These are phyloP conservation scores for Brenthis daphne DNA, from an alignment of 2,888 invertebrate species.

Conservation along the genomic window DNA sequence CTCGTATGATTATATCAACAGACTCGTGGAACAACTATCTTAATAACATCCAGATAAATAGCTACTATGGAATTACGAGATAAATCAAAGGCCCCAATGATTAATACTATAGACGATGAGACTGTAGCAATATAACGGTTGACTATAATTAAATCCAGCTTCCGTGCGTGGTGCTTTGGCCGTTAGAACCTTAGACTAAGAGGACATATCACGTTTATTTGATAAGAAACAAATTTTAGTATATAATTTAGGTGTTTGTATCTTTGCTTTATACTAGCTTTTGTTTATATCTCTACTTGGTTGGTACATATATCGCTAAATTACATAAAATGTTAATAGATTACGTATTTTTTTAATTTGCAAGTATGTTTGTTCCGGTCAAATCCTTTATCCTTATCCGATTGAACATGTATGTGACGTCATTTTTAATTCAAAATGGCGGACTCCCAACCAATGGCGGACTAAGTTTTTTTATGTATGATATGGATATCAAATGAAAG, in stretches of 20 bases:
- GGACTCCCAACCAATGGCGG: no score
- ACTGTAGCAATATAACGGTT: slow-evolving; percentile 75
- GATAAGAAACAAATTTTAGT: background rate
- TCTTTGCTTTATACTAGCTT: no score
- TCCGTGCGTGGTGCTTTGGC: slow-evolving; percentile 61
- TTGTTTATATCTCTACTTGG: no score
- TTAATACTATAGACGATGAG: slow-evolving; percentile 71
- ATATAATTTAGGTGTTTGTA: background rate
- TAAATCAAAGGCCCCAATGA: slow-evolving; percentile 73
- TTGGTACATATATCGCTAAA: no score
- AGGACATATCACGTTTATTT: background rate
- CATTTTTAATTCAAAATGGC: no score
- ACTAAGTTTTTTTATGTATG: no score
- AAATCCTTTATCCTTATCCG: no score
- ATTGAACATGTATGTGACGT: no score
- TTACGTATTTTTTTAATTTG: no score
- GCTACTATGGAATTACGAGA: slow-evolving; percentile 71
- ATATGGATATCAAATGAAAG: no score
- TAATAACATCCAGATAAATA: slow-evolving; percentile 62
- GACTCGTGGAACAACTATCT: slow-evolving; percentile 54
- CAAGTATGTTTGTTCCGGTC: no score
- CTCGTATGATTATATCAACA: slow-evolving; percentile 29
- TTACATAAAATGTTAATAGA: no score
- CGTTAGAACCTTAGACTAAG: slow-evolving; percentile 12
- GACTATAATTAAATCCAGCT: slow-evolving; percentile 76